These are phyloP conservation scores for Bembecia ichneumoniformis DNA, from an alignment of 2,888 invertebrate genomes.

Conservation along the genomic window DNA sequence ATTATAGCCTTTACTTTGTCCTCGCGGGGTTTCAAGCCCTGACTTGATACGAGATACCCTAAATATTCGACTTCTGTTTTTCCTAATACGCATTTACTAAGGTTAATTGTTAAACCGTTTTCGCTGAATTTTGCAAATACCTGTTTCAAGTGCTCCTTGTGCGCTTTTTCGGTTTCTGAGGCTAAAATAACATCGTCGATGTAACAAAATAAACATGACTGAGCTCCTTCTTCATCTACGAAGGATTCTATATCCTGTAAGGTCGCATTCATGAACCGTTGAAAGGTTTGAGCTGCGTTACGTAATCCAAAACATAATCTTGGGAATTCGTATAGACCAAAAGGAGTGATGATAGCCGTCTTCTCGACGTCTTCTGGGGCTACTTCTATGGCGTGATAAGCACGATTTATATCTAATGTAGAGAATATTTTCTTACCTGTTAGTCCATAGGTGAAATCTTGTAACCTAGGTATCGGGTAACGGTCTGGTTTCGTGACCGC, in stretches of 20 bases:
- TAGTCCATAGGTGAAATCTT: not conserved
- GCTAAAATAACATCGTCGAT: slow-evolving; percentile 27
- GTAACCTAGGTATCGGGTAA: too few species aligned
- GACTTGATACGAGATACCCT: slow-evolving; percentile 11
- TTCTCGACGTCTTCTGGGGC: slow-evolving; percentile 1
- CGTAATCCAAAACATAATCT: slow-evolving; percentile 4
- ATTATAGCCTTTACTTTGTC: slow-evolving; percentile 11
- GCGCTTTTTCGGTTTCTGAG: slow-evolving; percentile 4
- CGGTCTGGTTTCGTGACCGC: too few species aligned
- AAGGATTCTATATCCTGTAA: slow-evolving; percentile 7
- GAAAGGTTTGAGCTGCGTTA: slow-evolving; percentile 10
- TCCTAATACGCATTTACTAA: slow-evolving; percentile 10
- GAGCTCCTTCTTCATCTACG: not conserved
- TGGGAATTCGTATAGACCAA: slow-evolving; percentile 5
- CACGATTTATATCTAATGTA: not conserved
- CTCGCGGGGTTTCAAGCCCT: slow-evolving; percentile 9
- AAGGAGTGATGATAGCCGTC: slow-evolving; percentile 4
- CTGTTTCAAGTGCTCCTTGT: slow-evolving; percentile 2
- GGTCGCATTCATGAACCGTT: slow-evolving; percentile 11
- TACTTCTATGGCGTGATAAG: not conserved
- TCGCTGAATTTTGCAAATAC: slow-evolving; percentile 4
- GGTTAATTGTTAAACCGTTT: slow-evolving; percentile 7
- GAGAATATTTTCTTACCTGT: not conserved
- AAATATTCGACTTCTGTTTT: slow-evolving; percentile 10
- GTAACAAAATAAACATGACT: slow-evolving; percentile 15